Base-by-base conservation (phyloP, 2,888 invertebrate species). In the Rhogogaster chlorosoma region DNA sequence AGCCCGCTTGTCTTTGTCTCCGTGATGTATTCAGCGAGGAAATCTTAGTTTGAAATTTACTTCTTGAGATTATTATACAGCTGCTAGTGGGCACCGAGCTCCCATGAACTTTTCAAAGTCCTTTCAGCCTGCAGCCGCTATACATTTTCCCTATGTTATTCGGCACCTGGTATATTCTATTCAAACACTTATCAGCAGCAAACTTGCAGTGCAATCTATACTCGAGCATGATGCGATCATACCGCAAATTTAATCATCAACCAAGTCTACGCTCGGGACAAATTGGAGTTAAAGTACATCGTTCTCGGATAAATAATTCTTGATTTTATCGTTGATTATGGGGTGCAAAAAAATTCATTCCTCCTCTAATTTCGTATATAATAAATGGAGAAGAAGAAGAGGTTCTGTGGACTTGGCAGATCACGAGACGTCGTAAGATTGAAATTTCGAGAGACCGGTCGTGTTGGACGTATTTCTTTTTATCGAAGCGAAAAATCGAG, bases 401-500 rank as follows among this genome's bases (percentile, higher is more conserved):
- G n/a, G n/a, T 53, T 53, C n/a, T 53, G n/a, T 18, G n/a, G n/a
- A n/a, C 7, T 53, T 53, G 6, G 53, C 53, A n/a, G 5, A 5
- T 18, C 6, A 7, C n/a, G 6, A 53, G 7, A 7, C 2, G 61
- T 61, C 10, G 4, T 61, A 67, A 67, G 7, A 67, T 67, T 67
- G 67, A 32, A 67, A 67, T 32, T 67, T 67, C 67, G 15, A 67
- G 32, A 67, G 67, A 67, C 26, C 6, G 32, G 0, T 67, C 32
- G 29, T 18, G 9, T 38, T 22, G 22, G 12, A 22, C 10, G 18
- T 12, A 73, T 73, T 42, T 73, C n/a, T 73, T 42, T 73, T 73
- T 73, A 73, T 73, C 42, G 73, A 73, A 42, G 73, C 22, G n/a
- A n/a, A 42, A 73, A 73, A 73, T 73, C 73, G 42, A 38, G 73